These are phyloP conservation scores for Perca flavescens DNA, from an alignment of 2,113 vertebrate species.

Conservation along the genomic window DNA sequence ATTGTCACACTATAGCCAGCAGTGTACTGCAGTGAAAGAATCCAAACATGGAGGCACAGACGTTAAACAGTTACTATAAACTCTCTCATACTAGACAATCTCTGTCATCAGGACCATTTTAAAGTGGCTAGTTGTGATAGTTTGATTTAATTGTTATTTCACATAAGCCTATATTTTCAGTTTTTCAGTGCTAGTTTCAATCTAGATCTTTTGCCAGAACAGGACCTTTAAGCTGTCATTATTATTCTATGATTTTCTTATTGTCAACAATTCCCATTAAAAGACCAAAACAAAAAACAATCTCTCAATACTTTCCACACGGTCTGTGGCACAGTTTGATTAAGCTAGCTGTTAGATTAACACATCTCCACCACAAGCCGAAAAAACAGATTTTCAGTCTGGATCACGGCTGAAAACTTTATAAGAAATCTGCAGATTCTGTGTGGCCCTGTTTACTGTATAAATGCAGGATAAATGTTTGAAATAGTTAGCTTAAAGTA, in stretches of 20 bases:
- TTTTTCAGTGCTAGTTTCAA: neutral
- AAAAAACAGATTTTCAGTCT: too few species aligned
- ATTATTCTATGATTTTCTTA: neutral
- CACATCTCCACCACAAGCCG: too few species aligned
- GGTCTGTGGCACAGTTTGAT: neutral
- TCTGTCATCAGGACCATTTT: neutral
- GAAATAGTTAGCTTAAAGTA: too few species aligned
- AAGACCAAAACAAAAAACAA: neutral
- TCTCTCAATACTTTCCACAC: neutral
- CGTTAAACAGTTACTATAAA: neutral
- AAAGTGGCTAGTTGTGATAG: neutral
- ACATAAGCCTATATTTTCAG: neutral
- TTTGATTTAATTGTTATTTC: neutral
- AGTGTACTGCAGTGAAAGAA: neutral
- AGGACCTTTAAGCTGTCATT: neutral
- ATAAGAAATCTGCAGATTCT: too few species aligned
- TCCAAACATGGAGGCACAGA: neutral
- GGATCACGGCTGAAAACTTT: too few species aligned
- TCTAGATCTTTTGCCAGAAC: neutral
- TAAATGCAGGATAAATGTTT: too few species aligned
- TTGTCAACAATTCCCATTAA: neutral
- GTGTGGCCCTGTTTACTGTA: too few species aligned
- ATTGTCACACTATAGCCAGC: neutral
- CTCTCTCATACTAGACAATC: too few species aligned
- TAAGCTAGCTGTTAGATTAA: slow-evolving; percentile 1